Evolutionary conservation across 2,888 invertebrate genomes (phyloP).

Genomic region (Drosophila mulleri): DNA sequence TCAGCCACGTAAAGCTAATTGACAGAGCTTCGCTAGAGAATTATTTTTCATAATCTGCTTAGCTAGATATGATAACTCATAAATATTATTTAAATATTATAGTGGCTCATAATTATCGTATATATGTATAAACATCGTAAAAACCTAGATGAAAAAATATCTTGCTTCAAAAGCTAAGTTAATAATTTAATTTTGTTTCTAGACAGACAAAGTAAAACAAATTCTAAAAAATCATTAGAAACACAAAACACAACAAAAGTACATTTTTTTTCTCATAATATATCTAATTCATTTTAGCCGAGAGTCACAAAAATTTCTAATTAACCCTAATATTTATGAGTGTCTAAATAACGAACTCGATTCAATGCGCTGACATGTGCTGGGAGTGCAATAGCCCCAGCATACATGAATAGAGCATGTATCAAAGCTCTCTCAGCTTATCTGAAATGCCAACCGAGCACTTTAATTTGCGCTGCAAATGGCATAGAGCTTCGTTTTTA

Average conservation of each 20-base stretch:
- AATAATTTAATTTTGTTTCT: no score
- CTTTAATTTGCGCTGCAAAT: slow-evolving; percentile 46
- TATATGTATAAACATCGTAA: no score
- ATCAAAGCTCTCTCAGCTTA: slow-evolving; percentile 17
- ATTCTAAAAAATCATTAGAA: no score
- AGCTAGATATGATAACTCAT: background rate
- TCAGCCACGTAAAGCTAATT: background rate
- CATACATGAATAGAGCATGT: background rate
- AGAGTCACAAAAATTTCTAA: background rate
- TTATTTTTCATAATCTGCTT: background rate
- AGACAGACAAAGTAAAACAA: no score
- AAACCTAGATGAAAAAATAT: no score
- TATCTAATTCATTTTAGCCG: background rate
- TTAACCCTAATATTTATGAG: background rate
- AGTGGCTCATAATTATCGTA: no score
- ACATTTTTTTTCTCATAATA: no score
- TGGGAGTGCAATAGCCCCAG: slow-evolving; percentile 28
- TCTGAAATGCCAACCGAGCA: slow-evolving; percentile 36
- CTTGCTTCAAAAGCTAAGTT: no score
- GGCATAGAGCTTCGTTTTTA: slow-evolving; percentile 38
- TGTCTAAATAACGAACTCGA: background rate
- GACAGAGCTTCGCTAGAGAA: background rate
- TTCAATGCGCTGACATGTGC: slow-evolving; percentile 35
- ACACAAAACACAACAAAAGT: no score
- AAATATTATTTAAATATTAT: background rate